phyloP scores from a whole-genome alignment of 2,888 invertebrate species.

The Zhuqinia jingwanae region DNA sequence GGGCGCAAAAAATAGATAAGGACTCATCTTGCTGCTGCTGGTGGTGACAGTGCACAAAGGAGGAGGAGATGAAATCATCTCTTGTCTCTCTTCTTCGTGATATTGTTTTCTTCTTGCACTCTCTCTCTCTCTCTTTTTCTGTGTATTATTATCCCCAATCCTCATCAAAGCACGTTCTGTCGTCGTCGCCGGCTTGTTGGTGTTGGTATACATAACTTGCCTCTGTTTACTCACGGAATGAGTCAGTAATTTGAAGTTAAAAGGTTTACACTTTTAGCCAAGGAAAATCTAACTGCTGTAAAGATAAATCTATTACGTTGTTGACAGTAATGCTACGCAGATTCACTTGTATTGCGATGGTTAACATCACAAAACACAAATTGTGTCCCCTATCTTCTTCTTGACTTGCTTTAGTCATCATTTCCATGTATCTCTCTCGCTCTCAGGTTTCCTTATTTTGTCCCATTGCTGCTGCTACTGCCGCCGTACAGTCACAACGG shows the following conservation, averaged over 20 bases:
- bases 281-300: constrained; percentile 56
- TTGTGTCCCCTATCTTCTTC: constrained; percentile 43
- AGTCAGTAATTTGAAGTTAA: constrained; percentile 73
- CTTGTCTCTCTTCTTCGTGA: constrained; percentile 45
- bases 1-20: neutral
- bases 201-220: neutral
- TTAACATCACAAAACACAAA: constrained; percentile 50
- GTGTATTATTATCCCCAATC: neutral
- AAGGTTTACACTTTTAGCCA: constrained; percentile 67
- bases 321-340: constrained; percentile 56
- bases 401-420: constrained; percentile 19
- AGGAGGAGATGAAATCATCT: constrained; percentile 36
- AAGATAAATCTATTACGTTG: constrained; percentile 68
- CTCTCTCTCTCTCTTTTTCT: too few relatives aligned
- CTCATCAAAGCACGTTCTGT: constrained; percentile 27
- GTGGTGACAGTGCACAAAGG: constrained; percentile 44
- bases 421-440: constrained; percentile 12
- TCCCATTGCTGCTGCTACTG: too few relatives aligned
- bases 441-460: constrained; percentile 31
- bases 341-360: constrained; percentile 27
- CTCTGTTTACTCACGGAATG: constrained; percentile 67
- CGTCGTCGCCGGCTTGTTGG: too few relatives aligned
- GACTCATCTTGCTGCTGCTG: constrained; percentile 27
- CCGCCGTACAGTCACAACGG: constrained; percentile 37
- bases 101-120: constrained; percentile 53